Evolutionary conservation across 1,140 invertebrate genomes (phyloP).

Genomic region (Aradophagus sp.): DNA sequence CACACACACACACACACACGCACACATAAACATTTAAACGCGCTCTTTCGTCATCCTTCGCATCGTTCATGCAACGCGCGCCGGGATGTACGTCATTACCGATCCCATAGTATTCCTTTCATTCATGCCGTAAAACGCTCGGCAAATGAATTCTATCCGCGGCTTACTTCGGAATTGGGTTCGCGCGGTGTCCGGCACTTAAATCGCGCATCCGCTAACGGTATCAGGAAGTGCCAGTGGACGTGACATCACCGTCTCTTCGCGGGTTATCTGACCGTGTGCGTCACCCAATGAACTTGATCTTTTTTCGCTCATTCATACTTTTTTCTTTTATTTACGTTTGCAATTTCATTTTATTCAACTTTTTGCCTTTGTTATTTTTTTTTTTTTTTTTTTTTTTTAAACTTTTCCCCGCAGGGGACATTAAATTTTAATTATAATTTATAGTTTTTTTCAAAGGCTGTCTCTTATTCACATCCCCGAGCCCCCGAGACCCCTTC

Average conservation of each 20-base stretch:
- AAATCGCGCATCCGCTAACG: constrained; percentile 63
- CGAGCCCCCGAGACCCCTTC: too few relatives aligned
- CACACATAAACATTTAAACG: too few relatives aligned
- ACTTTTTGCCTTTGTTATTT: too few relatives aligned
- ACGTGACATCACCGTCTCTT: constrained; percentile 57
- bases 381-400: too few relatives aligned
- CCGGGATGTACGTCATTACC: constrained; percentile 54
- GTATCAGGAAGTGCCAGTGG: constrained; percentile 63
- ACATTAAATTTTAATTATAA: too few relatives aligned
- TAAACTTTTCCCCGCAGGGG: too few relatives aligned
- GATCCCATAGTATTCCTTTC: constrained; percentile 53
- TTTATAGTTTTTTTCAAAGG: too few relatives aligned
- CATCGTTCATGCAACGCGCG: constrained; percentile 45
- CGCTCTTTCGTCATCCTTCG: constrained; percentile 24
- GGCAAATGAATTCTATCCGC: constrained; percentile 52
- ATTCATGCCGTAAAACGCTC: constrained; percentile 51
- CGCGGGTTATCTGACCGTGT: constrained; percentile 25
- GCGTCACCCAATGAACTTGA: constrained; percentile 9
- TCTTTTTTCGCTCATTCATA: too few relatives aligned
- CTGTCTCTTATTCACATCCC: too few relatives aligned
- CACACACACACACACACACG: too few relatives aligned
- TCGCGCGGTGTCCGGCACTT: constrained; percentile 53
- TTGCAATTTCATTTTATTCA: too few relatives aligned
- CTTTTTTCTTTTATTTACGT: too few relatives aligned
- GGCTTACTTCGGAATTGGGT: constrained; percentile 54